Percentiles rank a stretch among this genome's conserved stretches.
Evolutionary conservation across 2,888 invertebrate species (phyloP).

Genomic region (Chymomyza procnemis): DNA sequence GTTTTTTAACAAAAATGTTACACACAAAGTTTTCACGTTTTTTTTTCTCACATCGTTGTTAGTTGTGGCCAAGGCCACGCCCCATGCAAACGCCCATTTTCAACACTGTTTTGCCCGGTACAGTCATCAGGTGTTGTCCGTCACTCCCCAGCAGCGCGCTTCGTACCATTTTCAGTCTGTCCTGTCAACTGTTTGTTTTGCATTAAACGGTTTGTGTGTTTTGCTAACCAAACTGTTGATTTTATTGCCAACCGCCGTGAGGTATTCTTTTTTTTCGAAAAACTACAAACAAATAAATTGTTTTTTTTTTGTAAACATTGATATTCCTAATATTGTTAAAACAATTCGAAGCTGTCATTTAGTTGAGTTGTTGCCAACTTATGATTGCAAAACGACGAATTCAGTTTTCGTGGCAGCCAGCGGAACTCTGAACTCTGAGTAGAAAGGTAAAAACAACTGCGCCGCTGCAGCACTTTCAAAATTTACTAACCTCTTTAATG

Average conservation of each 20-base stretch:
- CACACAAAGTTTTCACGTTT: constrained; percentile 53
- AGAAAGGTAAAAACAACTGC: too few species aligned
- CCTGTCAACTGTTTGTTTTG: constrained; percentile 54
- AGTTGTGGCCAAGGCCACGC: constrained; percentile 42
- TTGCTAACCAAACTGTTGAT: constrained; percentile 74
- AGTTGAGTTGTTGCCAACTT: too few species aligned
- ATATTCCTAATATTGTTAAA: too few species aligned
- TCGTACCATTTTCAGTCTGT: neutral
- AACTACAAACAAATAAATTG: neutral
- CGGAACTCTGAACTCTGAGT: too few species aligned
- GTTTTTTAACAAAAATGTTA: constrained; percentile 69
- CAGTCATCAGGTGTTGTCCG: neutral
- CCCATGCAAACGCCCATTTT: constrained; percentile 45
- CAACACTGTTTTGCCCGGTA: constrained; percentile 47
- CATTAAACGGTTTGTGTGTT: constrained; percentile 59
- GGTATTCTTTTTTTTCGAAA: too few species aligned
- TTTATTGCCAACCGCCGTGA: constrained; percentile 49
- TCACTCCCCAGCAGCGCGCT: neutral
- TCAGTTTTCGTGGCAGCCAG: too few species aligned
- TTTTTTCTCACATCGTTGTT: constrained; percentile 7
- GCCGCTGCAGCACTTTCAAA: too few species aligned
- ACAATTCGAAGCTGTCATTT: too few species aligned
- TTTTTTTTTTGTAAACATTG: neutral
- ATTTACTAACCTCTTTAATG: too few species aligned
- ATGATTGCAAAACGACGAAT: too few species aligned